phyloP scores from a whole-genome alignment of 2,797 vertebrate species.

The Enoplosus armatus region DNA sequence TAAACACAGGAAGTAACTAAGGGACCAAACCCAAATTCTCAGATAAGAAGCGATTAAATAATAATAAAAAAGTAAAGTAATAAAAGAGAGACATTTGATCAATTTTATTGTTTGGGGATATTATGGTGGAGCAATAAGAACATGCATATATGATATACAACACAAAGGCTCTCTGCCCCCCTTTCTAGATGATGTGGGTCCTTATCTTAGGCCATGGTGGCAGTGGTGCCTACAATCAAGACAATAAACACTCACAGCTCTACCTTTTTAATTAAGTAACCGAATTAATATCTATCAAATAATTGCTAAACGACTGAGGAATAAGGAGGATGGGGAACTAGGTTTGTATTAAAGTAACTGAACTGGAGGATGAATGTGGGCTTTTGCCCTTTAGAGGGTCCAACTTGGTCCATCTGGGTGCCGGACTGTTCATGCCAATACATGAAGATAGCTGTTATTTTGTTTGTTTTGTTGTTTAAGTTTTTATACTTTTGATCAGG shows the following conservation, averaged over 20 bases:
- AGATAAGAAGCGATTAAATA: not conserved
- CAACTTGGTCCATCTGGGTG: not conserved
- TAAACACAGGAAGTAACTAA: not conserved
- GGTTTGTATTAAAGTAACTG: not conserved
- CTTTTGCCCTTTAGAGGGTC: not conserved
- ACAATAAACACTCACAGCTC: too few species aligned
- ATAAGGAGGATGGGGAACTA: not conserved
- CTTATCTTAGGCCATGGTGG: too few species aligned
- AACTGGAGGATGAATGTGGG: not conserved
- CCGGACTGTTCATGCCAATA: not conserved
- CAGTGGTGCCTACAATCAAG: too few species aligned
- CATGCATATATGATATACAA: not conserved
- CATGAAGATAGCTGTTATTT: not conserved
- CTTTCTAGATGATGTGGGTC: not conserved
- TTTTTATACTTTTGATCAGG: too few species aligned
- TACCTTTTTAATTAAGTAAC: too few species aligned
- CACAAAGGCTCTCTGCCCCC: not conserved
- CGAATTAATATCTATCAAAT: not conserved
- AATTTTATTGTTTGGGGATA: not conserved
- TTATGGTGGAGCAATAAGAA: not conserved
- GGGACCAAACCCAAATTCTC: not conserved
- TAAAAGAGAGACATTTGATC: not conserved
- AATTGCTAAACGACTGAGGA: not conserved
- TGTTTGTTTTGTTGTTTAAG: too few species aligned
- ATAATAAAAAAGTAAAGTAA: not conserved